Base-by-base conservation (phyloP, 2,113 vertebrate genomes). In the Vulpes lagopus region DNA sequence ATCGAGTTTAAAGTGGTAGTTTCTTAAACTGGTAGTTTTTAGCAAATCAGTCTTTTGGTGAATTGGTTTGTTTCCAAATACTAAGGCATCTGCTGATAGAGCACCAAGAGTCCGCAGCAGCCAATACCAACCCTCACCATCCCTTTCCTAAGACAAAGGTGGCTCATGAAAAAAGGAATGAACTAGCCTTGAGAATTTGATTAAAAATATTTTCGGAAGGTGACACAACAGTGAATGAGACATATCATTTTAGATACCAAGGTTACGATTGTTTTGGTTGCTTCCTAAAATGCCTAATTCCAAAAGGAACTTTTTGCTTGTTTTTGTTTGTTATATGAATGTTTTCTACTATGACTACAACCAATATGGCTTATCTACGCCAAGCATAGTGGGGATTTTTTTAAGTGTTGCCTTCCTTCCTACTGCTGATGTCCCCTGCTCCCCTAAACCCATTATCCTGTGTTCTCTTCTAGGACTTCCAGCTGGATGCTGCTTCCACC, bases 401-500 rank as follows among this genome's bases (percentile, higher is more conserved):
- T 59, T 20, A 59, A 14, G 55, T 27, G 25, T 17, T 20, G 19
- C 67, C 60, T 67, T 43, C 62, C 59, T 69, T 80, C 69, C 64
- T 8, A 0, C 49, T 38, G 35, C 20, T 30, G 35, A 23, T 3
- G 0, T 85, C 15, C 16, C 62, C 81, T 57, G 30, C 12, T 17
- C 10, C 22, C 38, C 49, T 82, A 14, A 85, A 38, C n/a, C 82
- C 38, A 1, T 94, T 16, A 11, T 5, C 89, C 91, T 43, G 10
- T 19, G 6, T 89, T 95, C 71, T 85, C 15, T 53, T 96, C 53
- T 97, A 99, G 99, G 99, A 99, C 98, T 99, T 99, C 98, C 99
- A 99, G 98, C 98, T 99, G 98, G 99, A 99, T 22, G 99, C 99
- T 25, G 99, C 99, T 51, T 97, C 98, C 0, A 99, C 99, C 7